Conservation (phyloP, 2,888 invertebrate species). For the Ophraella communa region DNA sequence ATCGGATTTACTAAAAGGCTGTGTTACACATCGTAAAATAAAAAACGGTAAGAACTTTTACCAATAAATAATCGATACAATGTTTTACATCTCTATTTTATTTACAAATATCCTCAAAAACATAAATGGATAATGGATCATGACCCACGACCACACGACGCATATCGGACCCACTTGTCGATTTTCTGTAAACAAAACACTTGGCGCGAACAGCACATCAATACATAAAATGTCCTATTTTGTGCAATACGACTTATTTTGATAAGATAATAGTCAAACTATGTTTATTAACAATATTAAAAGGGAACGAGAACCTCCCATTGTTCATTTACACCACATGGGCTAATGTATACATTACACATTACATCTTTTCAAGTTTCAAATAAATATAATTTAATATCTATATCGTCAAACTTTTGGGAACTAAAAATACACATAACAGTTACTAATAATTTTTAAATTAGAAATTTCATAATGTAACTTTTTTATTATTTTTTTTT, state of each 20-base stretch:
- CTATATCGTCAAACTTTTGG: too few relatives aligned
- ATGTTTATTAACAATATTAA: neutral
- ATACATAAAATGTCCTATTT: neutral
- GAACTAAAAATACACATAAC: too few relatives aligned
- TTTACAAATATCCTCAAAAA: slow-evolving; percentile 27
- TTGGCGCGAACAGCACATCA: slow-evolving; percentile 41
- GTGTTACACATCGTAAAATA: slow-evolving; percentile 53
- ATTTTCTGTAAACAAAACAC: slow-evolving; percentile 41
- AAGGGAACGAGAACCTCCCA: neutral
- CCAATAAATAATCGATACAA: slow-evolving; percentile 24
- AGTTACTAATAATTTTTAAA: too few relatives aligned
- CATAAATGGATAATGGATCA: slow-evolving; percentile 33
- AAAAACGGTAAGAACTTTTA: slow-evolving; percentile 45
- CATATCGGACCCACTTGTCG: slow-evolving; percentile 46
- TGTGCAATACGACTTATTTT: neutral
- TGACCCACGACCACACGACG: slow-evolving; percentile 37
- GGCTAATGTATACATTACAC: too few relatives aligned
- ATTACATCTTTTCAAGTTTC: too few relatives aligned
- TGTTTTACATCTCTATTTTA: slow-evolving; percentile 15
- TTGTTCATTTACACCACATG: neutral
- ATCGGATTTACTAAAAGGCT: slow-evolving; percentile 52
- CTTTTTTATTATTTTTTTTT: too few relatives aligned
- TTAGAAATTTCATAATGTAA: too few relatives aligned
- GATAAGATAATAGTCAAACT: neutral
- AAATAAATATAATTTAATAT: too few relatives aligned